Evolutionary conservation across 2,888 invertebrate species (phyloP).

Genomic region (Pycnomerus fuliginosus): DNA sequence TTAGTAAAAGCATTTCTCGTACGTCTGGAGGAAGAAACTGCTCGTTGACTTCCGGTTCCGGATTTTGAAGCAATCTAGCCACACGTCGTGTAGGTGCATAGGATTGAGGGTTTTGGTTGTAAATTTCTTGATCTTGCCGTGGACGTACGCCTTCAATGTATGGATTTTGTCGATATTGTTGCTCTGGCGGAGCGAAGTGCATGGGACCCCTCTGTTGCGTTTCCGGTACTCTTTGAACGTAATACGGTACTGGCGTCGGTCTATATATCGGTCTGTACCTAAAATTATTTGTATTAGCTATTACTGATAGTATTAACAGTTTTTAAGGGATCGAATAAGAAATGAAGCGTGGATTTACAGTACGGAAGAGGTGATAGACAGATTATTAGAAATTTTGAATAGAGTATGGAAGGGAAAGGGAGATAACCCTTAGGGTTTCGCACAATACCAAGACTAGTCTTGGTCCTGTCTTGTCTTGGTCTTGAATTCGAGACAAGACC

Average conservation of each 20-base stretch:
- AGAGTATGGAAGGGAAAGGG: no score
- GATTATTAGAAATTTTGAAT: no score
- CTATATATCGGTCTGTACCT: conserved; percentile 23
- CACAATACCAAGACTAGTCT: no score
- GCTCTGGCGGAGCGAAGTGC: conserved; percentile 24
- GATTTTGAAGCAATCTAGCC: conserved; percentile 38
- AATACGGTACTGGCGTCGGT: conserved; percentile 31
- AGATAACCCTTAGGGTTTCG: no score
- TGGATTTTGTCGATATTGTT: conserved; percentile 21
- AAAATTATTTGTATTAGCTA: no score
- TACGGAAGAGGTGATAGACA: no score
- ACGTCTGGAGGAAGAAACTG: conserved; percentile 69
- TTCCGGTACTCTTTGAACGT: conserved; percentile 27
- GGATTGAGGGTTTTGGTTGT: conserved; percentile 28
- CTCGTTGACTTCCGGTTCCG: conserved; percentile 44
- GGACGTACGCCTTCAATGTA: not conserved
- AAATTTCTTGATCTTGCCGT: conserved; percentile 23
- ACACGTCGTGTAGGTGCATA: conserved; percentile 45
- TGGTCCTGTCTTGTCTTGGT: no score
- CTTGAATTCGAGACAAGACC: no score
- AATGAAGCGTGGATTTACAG: no score
- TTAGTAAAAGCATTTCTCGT: conserved; percentile 67
- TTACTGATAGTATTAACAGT: no score
- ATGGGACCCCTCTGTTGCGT: conserved; percentile 22
- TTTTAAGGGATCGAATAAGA: no score